Base-by-base conservation (phyloP, 2,113 vertebrate species). In the Entomyzon cyanotis region DNA sequence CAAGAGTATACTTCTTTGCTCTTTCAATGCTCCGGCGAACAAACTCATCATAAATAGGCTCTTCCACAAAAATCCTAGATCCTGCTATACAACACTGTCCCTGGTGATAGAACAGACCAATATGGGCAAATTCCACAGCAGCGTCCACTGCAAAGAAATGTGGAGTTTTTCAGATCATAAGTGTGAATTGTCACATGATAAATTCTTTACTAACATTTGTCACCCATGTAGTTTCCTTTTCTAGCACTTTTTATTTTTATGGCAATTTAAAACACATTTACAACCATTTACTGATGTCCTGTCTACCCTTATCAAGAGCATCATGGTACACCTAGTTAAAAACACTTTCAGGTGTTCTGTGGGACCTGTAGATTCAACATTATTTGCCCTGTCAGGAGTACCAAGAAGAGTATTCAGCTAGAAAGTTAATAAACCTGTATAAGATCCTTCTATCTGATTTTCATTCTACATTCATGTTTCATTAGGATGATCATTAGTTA, bases 31-130 rank as follows among this genome's bases (percentile, higher is more conserved):
- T 99, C 39, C 96, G 97, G 14, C 88, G 96, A 76, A 99, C 98
- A 97, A 99, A 99, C 79, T 99, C 98, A 5, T 99, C 97, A 3
- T 99, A 99, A 94, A 99, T 97, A 3, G 98, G 92, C 74, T 99
- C 99, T 94, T 99, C 98, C 69, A 99, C 99, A 96, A 99, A 99
- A 94, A 99, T 98, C 59, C 99, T 98, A 80, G 99, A 99, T 68
- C 98, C 98, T 42, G 99, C 98, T 92, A 98, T 96, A 41, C 99
- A 99, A 22, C 98, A 99, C 28, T 99, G 99, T 19, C 99, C 99
- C 84, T 99, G 99, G 94, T 99, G 98, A 63, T 98, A 98, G 96
- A 99, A 99, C 39, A 99, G 46, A 28, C 98, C 99, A 2, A 95
- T 88, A 89, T 99, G 99, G 65, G 98, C 98, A 92, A 97, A 96